Percentiles rank a stretch among this genome's conserved stretches.
These are phyloP conservation scores for Noctua janthe DNA, from an alignment of 2,888 invertebrate species.

Conservation along the genomic window DNA sequence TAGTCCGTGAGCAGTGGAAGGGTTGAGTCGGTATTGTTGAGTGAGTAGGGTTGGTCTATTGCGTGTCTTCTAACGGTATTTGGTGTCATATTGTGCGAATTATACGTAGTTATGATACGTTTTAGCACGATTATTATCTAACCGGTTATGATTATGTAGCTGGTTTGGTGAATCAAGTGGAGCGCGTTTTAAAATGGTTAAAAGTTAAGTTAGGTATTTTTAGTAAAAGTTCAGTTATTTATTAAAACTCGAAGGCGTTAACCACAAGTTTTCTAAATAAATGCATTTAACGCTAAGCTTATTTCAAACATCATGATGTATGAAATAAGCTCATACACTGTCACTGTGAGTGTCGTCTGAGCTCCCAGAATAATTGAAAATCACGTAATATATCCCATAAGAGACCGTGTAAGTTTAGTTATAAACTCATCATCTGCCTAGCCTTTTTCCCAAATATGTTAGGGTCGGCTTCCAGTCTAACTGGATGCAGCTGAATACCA, in stretches of 20 bases:
- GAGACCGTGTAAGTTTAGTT: too few species aligned
- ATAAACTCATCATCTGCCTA: too few species aligned
- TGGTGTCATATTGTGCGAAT: slow-evolving; percentile 62
- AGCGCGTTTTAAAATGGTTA: neutral
- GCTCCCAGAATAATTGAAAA: too few species aligned
- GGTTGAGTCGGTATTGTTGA: slow-evolving; percentile 80
- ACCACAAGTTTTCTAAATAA: neutral
- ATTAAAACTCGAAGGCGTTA: neutral
- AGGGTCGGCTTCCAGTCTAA: too few species aligned
- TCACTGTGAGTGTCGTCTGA: too few species aligned
- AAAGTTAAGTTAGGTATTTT: neutral
- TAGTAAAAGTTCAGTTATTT: too few species aligned
- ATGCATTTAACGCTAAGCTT: neutral
- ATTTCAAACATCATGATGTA: neutral
- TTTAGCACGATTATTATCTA: slow-evolving; percentile 38
- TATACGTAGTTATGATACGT: slow-evolving; percentile 53
- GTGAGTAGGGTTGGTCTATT: slow-evolving; percentile 65
- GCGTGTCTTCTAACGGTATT: slow-evolving; percentile 64
- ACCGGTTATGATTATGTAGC: neutral
- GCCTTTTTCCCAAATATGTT: too few species aligned
- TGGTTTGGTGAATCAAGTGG: neutral
- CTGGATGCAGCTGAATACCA: too few species aligned
- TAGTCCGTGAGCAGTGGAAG: slow-evolving; percentile 81
- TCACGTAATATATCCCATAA: too few species aligned
- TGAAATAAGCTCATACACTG: too few species aligned